Conservation (phyloP, 2,888 invertebrate species). For the Eilema depressum region DNA sequence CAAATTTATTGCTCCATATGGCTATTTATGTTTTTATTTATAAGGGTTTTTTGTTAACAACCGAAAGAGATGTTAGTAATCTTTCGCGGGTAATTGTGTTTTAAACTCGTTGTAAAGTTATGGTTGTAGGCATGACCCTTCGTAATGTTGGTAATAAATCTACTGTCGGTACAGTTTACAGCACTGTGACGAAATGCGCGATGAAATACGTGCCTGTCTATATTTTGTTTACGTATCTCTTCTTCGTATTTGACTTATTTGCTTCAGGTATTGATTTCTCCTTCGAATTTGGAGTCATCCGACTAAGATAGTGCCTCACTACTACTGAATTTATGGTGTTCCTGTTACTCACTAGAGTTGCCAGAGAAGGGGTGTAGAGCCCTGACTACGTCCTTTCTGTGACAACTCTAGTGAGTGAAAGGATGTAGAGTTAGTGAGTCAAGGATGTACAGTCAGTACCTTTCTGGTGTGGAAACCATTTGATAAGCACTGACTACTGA, state of each 20-base stretch:
- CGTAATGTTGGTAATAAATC: constrained; percentile 35
- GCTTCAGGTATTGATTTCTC: background rate
- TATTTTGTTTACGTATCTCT: background rate
- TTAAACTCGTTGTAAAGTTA: constrained; percentile 48
- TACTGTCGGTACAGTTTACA: constrained; percentile 21
- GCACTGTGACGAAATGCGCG: constrained; percentile 18
- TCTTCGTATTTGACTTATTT: background rate
- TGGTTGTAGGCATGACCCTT: constrained; percentile 40
- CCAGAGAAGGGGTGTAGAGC: background rate
- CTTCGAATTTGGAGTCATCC: background rate
- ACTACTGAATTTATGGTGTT: background rate
- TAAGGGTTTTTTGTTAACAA: constrained; percentile 79
- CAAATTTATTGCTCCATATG: constrained; percentile 86
- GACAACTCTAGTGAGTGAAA: no score
- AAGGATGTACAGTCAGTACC: no score
- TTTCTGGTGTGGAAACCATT: no score
- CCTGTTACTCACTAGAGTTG: background rate
- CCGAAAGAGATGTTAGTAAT: constrained; percentile 70
- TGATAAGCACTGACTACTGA: no score
- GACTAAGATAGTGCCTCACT: background rate
- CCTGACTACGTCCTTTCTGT: no score
- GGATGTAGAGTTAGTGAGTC: no score
- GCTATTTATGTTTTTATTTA: constrained; percentile 85
- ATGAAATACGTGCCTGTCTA: constrained; percentile 6
- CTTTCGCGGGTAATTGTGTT: constrained; percentile 70